Evolutionary conservation across 2,888 invertebrate genomes (phyloP).

Genomic region (Laspeyria flexula): DNA sequence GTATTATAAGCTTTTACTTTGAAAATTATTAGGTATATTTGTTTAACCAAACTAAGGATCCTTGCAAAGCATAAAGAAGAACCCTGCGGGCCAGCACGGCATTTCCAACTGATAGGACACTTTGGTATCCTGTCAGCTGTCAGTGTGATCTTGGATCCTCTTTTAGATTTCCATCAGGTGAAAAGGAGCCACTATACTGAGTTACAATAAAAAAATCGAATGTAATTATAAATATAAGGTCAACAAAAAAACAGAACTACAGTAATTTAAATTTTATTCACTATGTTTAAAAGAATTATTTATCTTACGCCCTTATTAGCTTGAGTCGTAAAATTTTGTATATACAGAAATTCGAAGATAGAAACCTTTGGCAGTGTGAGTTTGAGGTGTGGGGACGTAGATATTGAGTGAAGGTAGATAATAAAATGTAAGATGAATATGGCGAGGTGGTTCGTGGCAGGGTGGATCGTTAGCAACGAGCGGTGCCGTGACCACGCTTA

Average conservation of each 20-base stretch:
- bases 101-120: no score
- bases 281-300: not conserved
- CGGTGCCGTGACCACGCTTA: slow-evolving; percentile 28
- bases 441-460: slow-evolving; percentile 30
- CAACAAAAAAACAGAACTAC: not conserved
- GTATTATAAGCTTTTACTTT: no score
- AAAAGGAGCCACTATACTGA: no score
- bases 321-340: slow-evolving; percentile 17
- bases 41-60: no score
- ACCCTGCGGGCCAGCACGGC: no score
- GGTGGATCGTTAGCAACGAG: slow-evolving; percentile 39
- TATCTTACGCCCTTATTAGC: not conserved
- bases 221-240: no score
- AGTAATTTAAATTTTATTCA: not conserved
- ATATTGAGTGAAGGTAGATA: slow-evolving; percentile 33
- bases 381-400: slow-evolving; percentile 17
- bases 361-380: slow-evolving; percentile 29
- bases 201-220: no score
- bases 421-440: slow-evolving; percentile 33
- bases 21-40: no score
- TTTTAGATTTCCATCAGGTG: no score
- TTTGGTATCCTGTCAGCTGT: no score
- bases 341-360: slow-evolving; percentile 35
- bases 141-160: no score
- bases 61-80: no score